These are phyloP conservation scores for Gastrophryne carolinensis DNA, from an alignment of 2,797 vertebrate genomes.

Conservation along the genomic window DNA sequence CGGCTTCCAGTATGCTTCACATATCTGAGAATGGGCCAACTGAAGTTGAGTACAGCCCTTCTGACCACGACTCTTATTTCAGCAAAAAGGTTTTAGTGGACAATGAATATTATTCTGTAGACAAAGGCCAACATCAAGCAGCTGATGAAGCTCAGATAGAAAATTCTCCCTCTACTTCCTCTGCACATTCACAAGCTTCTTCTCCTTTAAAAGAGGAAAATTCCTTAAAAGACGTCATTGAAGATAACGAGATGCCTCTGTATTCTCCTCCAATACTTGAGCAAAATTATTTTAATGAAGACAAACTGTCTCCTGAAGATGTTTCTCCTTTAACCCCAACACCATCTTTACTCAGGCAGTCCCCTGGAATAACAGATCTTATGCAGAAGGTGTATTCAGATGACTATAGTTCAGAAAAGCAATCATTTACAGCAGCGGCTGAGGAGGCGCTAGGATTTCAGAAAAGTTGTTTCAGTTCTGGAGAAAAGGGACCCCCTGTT, in stretches of 20 bases:
- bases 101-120: conserved; percentile 77
- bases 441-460: conserved; percentile 64
- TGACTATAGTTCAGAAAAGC: conserved; percentile 49
- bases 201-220: conserved; percentile 75
- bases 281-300: conserved; percentile 67
- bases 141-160: conserved; percentile 88
- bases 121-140: conserved; percentile 76
- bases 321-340: conserved; percentile 75
- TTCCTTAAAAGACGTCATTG: conserved; percentile 63
- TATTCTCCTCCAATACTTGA: conserved; percentile 72
- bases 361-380: conserved; percentile 68
- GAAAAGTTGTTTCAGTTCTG: conserved; percentile 55
- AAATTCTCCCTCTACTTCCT: conserved; percentile 88
- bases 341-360: conserved; percentile 71
- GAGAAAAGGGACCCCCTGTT: conserved; percentile 59
- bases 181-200: conserved; percentile 82
- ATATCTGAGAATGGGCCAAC: conserved; percentile 93
- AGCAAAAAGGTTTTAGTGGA: conserved; percentile 70
- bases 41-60: conserved; percentile 90
- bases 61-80: conserved; percentile 73
- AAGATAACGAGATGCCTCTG: conserved; percentile 70
- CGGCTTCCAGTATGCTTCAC: conserved; percentile 67
- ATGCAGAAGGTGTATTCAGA: conserved; percentile 53
- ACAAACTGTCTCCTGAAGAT: conserved; percentile 72
- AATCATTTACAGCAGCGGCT: conserved; percentile 53